These are phyloP conservation scores for Ormyrus nitidulus DNA, from an alignment of 2,888 invertebrate genomes.

Conservation along the genomic window DNA sequence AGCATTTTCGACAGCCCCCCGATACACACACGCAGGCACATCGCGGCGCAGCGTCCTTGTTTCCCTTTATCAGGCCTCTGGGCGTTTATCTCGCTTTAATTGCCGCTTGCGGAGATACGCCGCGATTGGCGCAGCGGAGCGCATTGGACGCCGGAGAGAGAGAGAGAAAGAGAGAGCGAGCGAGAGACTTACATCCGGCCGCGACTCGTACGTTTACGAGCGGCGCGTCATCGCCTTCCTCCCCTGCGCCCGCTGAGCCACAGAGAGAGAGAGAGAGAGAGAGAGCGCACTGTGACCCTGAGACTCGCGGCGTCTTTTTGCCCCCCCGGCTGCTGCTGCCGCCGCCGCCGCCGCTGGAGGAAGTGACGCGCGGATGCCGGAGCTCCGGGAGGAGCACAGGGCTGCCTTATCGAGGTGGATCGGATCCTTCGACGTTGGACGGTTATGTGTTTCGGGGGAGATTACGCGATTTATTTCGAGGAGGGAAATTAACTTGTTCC, in stretches of 20 bases:
- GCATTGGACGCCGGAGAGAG: background rate
- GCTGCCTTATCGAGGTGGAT: too few relatives aligned
- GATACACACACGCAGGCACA: slow-evolving; percentile 1
- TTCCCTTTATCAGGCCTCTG: slow-evolving; percentile 28
- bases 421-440: too few relatives aligned
- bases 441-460: too few relatives aligned
- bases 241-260: background rate
- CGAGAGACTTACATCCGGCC: slow-evolving; percentile 40
- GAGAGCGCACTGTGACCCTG: slow-evolving; percentile 6
- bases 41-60: slow-evolving; percentile 47
- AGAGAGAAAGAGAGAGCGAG: background rate
- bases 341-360: background rate
- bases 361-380: background rate
- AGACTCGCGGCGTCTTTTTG: slow-evolving; percentile 16
- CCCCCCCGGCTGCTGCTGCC: background rate
- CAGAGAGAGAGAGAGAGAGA: too few relatives aligned
- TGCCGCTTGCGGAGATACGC: slow-evolving; percentile 49
- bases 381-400: too few relatives aligned
- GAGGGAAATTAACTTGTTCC: too few relatives aligned
- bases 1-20: background rate
- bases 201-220: background rate
- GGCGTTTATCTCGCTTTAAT: slow-evolving; percentile 58
- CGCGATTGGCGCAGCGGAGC: slow-evolving; percentile 30
- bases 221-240: slow-evolving; percentile 11
- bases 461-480: too few relatives aligned